Conservation (phyloP, 1,140 invertebrate species). For the Zaprionus vittiger region DNA sequence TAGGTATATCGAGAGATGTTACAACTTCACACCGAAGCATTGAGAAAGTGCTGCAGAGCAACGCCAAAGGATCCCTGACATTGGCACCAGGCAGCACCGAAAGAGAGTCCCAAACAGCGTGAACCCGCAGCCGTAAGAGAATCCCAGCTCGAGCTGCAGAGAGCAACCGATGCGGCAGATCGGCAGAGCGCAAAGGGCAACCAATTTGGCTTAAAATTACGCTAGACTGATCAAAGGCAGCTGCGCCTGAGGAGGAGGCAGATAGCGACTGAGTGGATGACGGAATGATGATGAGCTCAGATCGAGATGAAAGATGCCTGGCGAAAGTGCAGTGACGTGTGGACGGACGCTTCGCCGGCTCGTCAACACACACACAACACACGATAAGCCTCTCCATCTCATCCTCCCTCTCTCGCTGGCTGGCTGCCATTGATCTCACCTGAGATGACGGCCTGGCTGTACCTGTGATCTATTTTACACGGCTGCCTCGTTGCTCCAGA, state of each 20-base stretch:
- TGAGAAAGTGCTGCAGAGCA: slow-evolving; percentile 69
- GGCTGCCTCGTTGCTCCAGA: slow-evolving; percentile 60
- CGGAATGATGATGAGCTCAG: slow-evolving; percentile 9
- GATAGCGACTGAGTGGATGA: slow-evolving; percentile 46
- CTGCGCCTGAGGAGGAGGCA: slow-evolving; percentile 44
- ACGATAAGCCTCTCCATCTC: slow-evolving; percentile 64
- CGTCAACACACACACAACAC: slow-evolving; percentile 29
- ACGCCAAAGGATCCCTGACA: slow-evolving; percentile 69
- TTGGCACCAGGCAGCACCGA: slow-evolving; percentile 57
- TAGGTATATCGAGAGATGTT: slow-evolving; percentile 58
- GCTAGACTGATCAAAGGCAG: slow-evolving; percentile 82
- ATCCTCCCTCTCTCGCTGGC: slow-evolving; percentile 43
- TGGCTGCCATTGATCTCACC: slow-evolving; percentile 82
- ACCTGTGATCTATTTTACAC: slow-evolving; percentile 79
- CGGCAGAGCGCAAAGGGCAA: slow-evolving; percentile 51
- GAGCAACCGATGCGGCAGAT: slow-evolving; percentile 14
- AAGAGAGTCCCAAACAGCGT: slow-evolving; percentile 11
- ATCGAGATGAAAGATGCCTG: slow-evolving; percentile 14
- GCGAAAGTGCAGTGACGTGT: slow-evolving; percentile 80
- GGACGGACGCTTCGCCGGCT: slow-evolving; percentile 41
- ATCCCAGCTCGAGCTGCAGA: slow-evolving; percentile 17
- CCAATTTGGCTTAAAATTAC: slow-evolving; percentile 83
- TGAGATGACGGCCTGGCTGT: slow-evolving; percentile 32
- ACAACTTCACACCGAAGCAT: slow-evolving; percentile 79
- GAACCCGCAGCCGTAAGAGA: slow-evolving; percentile 28